Evolutionary conservation across 1,140 invertebrate genomes (phyloP).

Genomic region (Panulirus ornatus): DNA sequence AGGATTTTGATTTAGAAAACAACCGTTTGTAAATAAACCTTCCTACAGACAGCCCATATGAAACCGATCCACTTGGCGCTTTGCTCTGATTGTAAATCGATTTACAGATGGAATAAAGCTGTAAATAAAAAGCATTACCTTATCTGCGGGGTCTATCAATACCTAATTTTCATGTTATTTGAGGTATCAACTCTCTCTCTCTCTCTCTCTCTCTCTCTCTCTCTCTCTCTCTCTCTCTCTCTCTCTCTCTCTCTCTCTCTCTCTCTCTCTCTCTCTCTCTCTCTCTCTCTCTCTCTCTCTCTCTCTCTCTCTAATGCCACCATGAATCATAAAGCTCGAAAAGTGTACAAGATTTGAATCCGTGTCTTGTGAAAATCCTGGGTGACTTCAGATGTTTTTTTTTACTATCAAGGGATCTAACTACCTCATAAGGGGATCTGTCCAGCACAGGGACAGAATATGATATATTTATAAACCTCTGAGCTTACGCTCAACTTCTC

Average conservation of each 20-base stretch:
- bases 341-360: not conserved
- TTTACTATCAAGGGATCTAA: not conserved
- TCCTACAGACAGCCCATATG: too few relatives aligned
- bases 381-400: not conserved
- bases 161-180: not conserved
- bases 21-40: too few relatives aligned
- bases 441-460: not conserved
- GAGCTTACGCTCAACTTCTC: too few relatives aligned
- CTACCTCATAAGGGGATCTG: not conserved
- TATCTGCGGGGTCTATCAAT: not conserved
- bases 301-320: too few relatives aligned
- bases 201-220: not conserved
- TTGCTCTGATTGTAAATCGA: too few relatives aligned
- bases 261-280: constrained; percentile 41
- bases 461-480: not conserved
- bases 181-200: not conserved
- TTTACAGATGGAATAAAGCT: too few relatives aligned
- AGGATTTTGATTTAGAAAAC: too few relatives aligned
- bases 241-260: constrained; percentile 41
- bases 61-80: too few relatives aligned
- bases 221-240: constrained; percentile 22
- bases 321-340: not conserved
- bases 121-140: not conserved
- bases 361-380: not conserved
- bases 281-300: constrained; percentile 18